These are phyloP conservation scores for Sebastes hubbsi DNA, from an alignment of 2,797 vertebrate species.

Conservation along the genomic window DNA sequence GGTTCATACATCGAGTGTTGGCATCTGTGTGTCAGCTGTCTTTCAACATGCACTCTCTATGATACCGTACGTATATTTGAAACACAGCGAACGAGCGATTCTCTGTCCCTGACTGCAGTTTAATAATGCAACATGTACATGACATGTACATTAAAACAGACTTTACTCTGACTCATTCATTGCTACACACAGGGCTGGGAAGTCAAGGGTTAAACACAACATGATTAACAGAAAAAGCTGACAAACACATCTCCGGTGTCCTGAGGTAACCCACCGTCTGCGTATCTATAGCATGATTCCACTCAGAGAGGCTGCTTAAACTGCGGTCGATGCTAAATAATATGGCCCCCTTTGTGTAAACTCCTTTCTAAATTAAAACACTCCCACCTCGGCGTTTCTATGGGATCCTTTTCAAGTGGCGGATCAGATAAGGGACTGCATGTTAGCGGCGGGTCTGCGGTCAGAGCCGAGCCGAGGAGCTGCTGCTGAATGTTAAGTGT, in stretches of 20 bases:
- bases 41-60: neutral
- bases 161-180: neutral
- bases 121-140: conserved; percentile 3
- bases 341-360: neutral
- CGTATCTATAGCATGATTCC: neutral
- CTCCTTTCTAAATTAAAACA: conserved; percentile 11
- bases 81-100: neutral
- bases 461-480: neutral
- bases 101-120: neutral
- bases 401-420: neutral
- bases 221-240: neutral
- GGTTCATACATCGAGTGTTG: neutral
- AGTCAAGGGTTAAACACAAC: neutral
- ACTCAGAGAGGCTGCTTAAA: neutral
- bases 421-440: conserved; percentile 7
- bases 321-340: neutral
- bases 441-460: neutral
- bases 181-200: neutral
- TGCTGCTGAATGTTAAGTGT: conserved; percentile 14
- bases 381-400: neutral
- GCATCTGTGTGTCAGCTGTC: neutral
- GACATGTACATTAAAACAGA: neutral
- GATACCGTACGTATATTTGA: neutral
- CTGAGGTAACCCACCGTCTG: neutral
- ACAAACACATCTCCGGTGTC: neutral